phyloP scores from a whole-genome alignment of 30 jellyfish, hydroid and myxozoan species.

The Turritopsis rubra region DNA sequence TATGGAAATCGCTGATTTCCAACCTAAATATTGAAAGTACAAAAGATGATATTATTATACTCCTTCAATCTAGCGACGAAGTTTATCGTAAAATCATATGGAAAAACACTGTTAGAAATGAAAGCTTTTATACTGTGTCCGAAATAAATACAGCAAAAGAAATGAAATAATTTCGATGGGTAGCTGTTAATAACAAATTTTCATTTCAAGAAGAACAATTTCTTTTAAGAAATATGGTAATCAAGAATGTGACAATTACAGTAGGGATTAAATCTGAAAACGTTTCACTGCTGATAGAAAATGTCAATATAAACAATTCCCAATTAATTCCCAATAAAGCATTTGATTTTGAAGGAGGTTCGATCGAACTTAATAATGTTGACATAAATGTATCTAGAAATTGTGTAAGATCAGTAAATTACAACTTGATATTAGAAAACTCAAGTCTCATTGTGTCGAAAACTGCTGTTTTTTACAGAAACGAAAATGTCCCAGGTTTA shows the following conservation, averaged over 20 bases:
- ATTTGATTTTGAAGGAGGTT: neutral
- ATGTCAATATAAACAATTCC: neutral
- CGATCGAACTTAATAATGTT: neutral
- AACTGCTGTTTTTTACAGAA: neutral
- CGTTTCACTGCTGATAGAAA: neutral
- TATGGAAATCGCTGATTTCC: neutral
- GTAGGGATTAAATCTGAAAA: neutral
- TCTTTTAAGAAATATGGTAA: neutral
- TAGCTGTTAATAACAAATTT: neutral
- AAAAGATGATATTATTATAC: neutral
- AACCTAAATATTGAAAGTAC: neutral
- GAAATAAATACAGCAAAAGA: neutral
- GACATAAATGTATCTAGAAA: neutral
- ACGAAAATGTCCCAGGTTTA: neutral
- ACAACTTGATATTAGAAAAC: neutral
- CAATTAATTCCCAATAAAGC: neutral
- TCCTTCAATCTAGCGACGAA: neutral
- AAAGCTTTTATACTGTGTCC: neutral
- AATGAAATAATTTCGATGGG: neutral
- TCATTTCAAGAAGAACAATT: neutral
- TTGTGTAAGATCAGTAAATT: neutral
- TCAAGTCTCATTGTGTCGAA: neutral
- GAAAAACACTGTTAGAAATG: neutral
- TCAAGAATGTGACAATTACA: neutral
- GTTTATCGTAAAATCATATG: neutral